Evolutionary conservation across 2,113 vertebrate species (phyloP), one percentile per base, ranked within the genome.

Genomic region (Chauna torquata): DNA sequence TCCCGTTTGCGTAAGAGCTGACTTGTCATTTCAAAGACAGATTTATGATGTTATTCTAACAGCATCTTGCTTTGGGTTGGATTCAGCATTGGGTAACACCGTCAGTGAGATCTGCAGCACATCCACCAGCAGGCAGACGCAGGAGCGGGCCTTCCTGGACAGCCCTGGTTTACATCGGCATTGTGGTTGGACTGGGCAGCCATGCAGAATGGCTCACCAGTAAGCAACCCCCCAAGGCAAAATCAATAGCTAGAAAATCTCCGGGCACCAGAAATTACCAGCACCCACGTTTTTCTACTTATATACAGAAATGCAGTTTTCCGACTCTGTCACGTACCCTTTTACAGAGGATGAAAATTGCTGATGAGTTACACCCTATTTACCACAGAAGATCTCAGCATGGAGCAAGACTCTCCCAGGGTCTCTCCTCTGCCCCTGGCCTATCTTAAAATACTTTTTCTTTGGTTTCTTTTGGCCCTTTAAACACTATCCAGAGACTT

Each of bases 141-240:
- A 74, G 80, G 45, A 74, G 38, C 30, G 54, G 11, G 20, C 54
- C 49, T 65, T 58, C 57, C 55, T 45, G 25, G 12, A 14, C 19
- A 62, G 30, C 81, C 59, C 27, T 7, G 52, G n/a, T 19, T 44
- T 28, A 36, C 40, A 17, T 2, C 30, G 27, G 14, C 14, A 32
- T 11, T 9, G 57, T 22, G 61, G 9, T 13, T 36, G 45, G 17
- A 28, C 52, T 34, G 66, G 13, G 2, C 1, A 3, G 11, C 8
- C 30, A 4, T 2, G 1, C 34, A 8, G 19, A 36, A 32, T 1
- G 5, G 20, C 5, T 74, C 55, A 45, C 20, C 55, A 40, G 19
- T 11, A 22, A 62, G 69, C 17, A 52, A 15, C 12, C 19, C 5
- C 22, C n/a, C 3, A 0, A 6, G 0, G 2, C 14, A 44, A 72